Evolutionary conservation across 2,797 vertebrate genomes (phyloP), one percentile per base, ranked within the genome.

Genomic region (Phalloptychus januarius): DNA sequence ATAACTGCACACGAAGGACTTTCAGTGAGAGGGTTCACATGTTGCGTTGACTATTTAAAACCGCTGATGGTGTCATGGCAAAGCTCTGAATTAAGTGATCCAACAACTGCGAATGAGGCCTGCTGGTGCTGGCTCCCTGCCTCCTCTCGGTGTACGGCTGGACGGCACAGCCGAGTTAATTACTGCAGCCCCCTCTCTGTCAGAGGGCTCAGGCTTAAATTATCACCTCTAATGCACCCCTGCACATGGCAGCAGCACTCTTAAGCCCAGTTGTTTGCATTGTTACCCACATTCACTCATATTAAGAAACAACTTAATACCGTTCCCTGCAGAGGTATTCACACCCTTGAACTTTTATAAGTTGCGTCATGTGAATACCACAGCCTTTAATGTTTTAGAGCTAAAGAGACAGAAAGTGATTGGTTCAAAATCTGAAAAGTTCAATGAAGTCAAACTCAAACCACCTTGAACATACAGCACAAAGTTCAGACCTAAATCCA

Each of bases 191-290:
- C 79, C 74, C 38, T 44, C 83, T 86, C 88, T 86, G 78, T 90
- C 84, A 84, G 63, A 87, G 78, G 86, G 91, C 85, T 83, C 90
- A 88, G 84, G 63, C 76, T 74, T 88, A 83, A 93, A 91, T 94
- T 91, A 94, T 93, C 92, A 89, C 93, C 88, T 91, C 83, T 85
- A 72, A 76, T 72, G 81, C 87, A 65, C 80, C 54, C 81, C 20
- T 5, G 73, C 2, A 4, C 71, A 54, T 85, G 72, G 73, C 28
- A 71, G 77, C 18, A 13, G 79, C 74, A 79, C 88, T 4, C 44
- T 69, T 79, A 31, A 77, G 48, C 31, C 76, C 88, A 16, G 45
- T 81, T 81, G 78, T 82, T 84, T 85, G 74, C n/a, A 4, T 80
- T 77, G 79, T 77, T 88, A 77, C 73, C 71, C 71, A 50, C 78